These are phyloP conservation scores for Vespertilio murinus DNA, from an alignment of 2,797 vertebrate genomes.

Conservation along the genomic window DNA sequence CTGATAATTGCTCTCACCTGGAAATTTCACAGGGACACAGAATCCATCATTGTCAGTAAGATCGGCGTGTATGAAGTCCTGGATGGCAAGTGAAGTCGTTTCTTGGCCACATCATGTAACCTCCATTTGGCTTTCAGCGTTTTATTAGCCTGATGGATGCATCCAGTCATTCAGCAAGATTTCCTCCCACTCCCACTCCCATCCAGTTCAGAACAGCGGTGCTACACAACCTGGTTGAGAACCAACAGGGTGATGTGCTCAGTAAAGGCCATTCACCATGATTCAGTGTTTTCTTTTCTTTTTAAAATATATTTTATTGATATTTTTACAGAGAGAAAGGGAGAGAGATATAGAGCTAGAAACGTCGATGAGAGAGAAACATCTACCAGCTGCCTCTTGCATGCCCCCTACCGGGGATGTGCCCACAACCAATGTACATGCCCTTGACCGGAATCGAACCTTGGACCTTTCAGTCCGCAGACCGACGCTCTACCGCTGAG, in stretches of 20 bases:
- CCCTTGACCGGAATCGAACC: no score
- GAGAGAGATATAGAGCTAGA: no score
- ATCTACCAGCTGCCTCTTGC: no score
- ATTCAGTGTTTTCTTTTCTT: neutral
- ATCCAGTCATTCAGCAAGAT: neutral
- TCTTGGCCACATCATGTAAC: neutral
- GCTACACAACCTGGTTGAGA: neutral
- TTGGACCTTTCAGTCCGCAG: no score
- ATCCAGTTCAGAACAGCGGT: neutral
- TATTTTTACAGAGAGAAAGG: no score
- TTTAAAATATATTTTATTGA: no score
- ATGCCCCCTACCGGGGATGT: no score
- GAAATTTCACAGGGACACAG: neutral
- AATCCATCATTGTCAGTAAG: neutral
- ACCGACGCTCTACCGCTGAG: no score
- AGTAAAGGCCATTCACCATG: fast-evolving
- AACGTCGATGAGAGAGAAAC: no score
- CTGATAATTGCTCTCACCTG: neutral
- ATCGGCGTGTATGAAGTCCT: neutral
- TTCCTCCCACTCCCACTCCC: fast-evolving
- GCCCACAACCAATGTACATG: no score
- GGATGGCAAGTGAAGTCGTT: neutral
- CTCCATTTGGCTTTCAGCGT: neutral
- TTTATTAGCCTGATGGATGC: neutral
- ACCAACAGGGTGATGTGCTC: fast-evolving